phyloP scores from a whole-genome alignment of 1,140 invertebrate species.

The Rhopalosiphum maidis region DNA sequence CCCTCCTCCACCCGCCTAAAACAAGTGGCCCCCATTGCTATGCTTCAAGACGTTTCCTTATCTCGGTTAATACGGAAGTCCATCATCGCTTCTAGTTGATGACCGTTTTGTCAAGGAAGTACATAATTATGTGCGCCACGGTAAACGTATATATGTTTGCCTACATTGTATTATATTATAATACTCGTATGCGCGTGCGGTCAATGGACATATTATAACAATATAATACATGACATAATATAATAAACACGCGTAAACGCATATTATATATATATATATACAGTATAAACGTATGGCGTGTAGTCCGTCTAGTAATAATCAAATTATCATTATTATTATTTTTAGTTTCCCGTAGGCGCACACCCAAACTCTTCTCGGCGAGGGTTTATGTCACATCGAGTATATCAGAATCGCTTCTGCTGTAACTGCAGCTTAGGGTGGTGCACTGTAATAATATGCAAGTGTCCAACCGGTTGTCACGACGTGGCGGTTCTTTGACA shows the following conservation, averaged over 20 bases:
- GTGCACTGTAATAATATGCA: not conserved
- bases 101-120: not conserved
- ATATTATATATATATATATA: not conserved
- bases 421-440: not conserved
- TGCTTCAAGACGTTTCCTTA: not conserved
- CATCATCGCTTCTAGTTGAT: not conserved
- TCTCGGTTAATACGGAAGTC: not conserved
- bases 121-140: not conserved
- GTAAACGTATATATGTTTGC: not conserved
- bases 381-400: not conserved
- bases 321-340: not conserved
- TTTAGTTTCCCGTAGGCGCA: not conserved
- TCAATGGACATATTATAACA: not conserved
- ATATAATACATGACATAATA: not conserved
- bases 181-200: not conserved
- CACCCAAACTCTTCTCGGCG: not conserved
- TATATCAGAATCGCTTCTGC: not conserved
- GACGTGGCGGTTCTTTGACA: constrained; percentile 10
- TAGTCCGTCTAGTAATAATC: not conserved
- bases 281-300: not conserved
- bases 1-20: not conserved
- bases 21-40: not conserved
- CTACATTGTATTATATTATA: not conserved
- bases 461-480: constrained; percentile 32
- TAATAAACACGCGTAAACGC: not conserved